Conservation (phyloP, 2,797 vertebrate species). For the Dendrocincla tyrannina region DNA sequence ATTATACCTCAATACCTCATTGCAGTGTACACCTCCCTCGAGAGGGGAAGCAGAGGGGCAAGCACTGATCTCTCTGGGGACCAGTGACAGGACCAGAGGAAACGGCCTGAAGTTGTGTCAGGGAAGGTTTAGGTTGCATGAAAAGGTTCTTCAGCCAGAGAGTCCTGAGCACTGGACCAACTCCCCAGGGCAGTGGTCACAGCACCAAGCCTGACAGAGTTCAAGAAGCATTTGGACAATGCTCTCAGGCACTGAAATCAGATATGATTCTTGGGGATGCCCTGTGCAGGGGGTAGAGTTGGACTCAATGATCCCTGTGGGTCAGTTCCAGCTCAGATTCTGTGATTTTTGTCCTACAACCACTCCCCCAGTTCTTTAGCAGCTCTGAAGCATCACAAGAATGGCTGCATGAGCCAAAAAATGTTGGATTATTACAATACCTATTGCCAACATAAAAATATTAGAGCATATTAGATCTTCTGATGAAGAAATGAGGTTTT, state of each 20-base stretch:
- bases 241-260: background rate
- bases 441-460: constrained; percentile 33
- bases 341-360: background rate
- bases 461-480: constrained; percentile 1
- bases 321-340: background rate
- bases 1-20: background rate
- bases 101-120: background rate
- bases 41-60: background rate
- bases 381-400: background rate
- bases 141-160: background rate
- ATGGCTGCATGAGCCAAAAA: background rate
- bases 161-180: background rate
- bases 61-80: background rate
- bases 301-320: background rate
- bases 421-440: background rate
- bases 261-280: background rate
- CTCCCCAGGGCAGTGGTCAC: background rate
- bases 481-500: constrained; percentile 38
- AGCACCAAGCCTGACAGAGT: background rate
- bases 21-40: background rate
- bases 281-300: background rate
- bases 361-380: background rate
- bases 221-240: too few species aligned
- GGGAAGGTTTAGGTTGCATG: background rate
- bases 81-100: background rate